Base-by-base conservation (phyloP, 2,797 vertebrate genomes). In the Chaunax sp. region DNA sequence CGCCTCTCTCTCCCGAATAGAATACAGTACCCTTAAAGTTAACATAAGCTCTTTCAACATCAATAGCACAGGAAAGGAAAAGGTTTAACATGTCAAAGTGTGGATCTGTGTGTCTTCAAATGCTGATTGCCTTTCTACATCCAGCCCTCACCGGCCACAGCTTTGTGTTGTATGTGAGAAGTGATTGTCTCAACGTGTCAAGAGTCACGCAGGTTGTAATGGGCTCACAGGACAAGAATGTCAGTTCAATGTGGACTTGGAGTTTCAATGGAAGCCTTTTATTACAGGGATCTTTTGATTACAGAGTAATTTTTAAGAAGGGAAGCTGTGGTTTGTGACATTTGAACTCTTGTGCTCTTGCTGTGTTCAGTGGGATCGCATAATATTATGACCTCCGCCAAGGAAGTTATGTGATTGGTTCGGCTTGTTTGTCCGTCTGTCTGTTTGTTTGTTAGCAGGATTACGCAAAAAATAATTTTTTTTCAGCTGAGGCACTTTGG, bases 141-240 rank as follows among this genome's bases (percentile, higher is more conserved):
- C n/a, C 45, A 19, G 69, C 1, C 11, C 10, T 49, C 1, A 53
- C 35, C 30, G 6, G 54, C 19, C 43, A 15, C 30, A 22, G 60
- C 75, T 72, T 56, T 78, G 69, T 83, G 52, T 71, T 47, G 0
- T 9, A 56, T 40, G 75, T 76, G 74, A 83, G 75, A 85, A 64
- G 41, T 64, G 80, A 79, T 81, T 83, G 80, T 84, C 78, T 70
- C 57, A 28, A 26, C 3, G 72, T 75, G 78, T 86, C 33, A 63
- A 51, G 50, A 67, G 53, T 85, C 84, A 82, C 83, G 56, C 83
- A 15, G 35, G 38, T 63, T 25, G 19, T 82, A 88, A 88, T 83
- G 79, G 76, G 35, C 37, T 64, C 43, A 18, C 68, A 64, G 78
- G 74, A 83, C 63, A 23, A 68, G 64, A 68, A 41, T n/a, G n/a